Base-by-base conservation (phyloP, 1,140 invertebrate species). In the Elysia chlorotica region DNA sequence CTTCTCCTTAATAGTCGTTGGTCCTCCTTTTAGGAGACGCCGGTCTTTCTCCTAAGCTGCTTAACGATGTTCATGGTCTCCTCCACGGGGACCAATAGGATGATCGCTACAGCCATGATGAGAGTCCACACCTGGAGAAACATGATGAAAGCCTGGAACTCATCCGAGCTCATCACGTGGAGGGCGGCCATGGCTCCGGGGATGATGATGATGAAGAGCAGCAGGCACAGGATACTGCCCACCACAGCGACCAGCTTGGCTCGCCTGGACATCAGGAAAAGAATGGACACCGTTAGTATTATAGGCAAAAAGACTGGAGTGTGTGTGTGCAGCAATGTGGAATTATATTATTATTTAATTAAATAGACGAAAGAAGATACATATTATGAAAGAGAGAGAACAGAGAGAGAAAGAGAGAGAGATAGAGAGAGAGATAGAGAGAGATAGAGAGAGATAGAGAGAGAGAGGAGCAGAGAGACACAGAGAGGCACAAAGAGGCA, bases 171-270 rank as follows among this genome's bases (percentile, higher is more conserved):
- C 21, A 81, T 71, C 53, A 80, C 80, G 71, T 77, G 74, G 53
- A 81, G 69, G 14, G 53, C 65, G 2, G 74, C 37, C 80, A 81
- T 81, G 21, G 76, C 63, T 2, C 77, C 77, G 21, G 80, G 80
- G 21, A 78, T 73, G 25, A 81, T 53, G 25, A 74, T 69, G 30
- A 76, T 68, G 28, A 77, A 73, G 1, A 81, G 31, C 17, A 74
- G 59, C 2, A 78, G 48, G 30, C 71, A 71, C 14, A 71, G 4
- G 38, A 59, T 35, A n/a, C 77, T 77, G 17, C 78, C 75, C 0
- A 80, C 28, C 36, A 77, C 75, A 0, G 80, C 80, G 1, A 75
- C 65, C 25, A 76, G 37, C 21, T 76, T 78, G 10, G 78, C 78
- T 17, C 41, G 35, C 57, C 73, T 48, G 65, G 80, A 80, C 17